Base-by-base conservation (phyloP, 2,113 vertebrate species). In the Corythornis cristatus region DNA sequence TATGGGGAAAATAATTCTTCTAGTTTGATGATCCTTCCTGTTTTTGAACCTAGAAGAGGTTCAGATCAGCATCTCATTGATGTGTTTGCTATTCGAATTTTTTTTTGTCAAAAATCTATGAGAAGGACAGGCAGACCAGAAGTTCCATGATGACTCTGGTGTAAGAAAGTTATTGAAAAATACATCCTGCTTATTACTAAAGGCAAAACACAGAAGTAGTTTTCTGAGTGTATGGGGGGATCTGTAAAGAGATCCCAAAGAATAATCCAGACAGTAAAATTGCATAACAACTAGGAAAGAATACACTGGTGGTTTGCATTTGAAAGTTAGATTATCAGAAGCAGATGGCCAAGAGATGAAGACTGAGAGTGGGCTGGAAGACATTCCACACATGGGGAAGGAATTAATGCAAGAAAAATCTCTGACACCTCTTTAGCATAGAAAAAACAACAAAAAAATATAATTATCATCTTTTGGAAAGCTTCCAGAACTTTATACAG, bases 261-360 rank as follows among this genome's bases (percentile, higher is more conserved):
- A 77, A 70, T n/a, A 66, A 73, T 25, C 31, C 82, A 72, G 57
- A 37, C 79, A 80, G 48, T 16, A 72, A 68, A 73, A 83, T 6
- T 35, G 16, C 7, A 42, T 72, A 88, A 23, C 6, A 80, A 76
- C 29, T 68, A 80, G 60, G 46, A 92, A 90, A 80, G 58, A 88
- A 66, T 72, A 87, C 26, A 76, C 31, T 81, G 46, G 85, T 60
- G 33, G 28, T 75, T 89, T 84, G 51, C 22, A 82, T 83, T 88
- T 86, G 64, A 50, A 86, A 80, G 45, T 53, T 9, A 83, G 11
- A 77, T 94, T 94, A 96, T 77, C 53, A 88, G 83, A 92, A 93
- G 56, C 64, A 92, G 68, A 88, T 86, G 50, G 37, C 12, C 22
- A 79, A 64, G 40, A 85, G 23, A 54, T 51, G 68, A 66, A 93